Conservation (phyloP, 2,113 vertebrate genomes). For the Heterochromis multidens region DNA sequence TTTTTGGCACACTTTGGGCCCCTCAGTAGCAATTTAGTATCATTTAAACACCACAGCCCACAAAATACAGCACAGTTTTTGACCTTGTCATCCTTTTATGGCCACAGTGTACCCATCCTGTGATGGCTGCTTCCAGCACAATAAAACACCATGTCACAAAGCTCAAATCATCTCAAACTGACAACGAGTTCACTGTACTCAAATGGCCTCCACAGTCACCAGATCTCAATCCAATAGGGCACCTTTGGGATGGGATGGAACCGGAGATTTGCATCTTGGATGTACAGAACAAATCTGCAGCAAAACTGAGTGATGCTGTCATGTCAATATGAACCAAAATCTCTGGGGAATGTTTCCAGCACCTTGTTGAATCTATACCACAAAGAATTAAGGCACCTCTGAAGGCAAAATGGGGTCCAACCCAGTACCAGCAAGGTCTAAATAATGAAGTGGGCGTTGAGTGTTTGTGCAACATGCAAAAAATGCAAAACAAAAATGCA, state of each 20-base stretch:
- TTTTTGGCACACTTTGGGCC: neutral
- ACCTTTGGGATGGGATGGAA: too few species aligned
- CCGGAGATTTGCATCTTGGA: too few species aligned
- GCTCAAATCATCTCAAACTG: neutral
- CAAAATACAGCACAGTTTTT: neutral
- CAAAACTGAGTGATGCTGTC: accelerated
- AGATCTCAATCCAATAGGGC: neutral
- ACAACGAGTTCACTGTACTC: neutral
- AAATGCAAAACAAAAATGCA: neutral
- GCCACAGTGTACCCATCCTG: neutral
- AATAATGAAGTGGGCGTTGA: accelerated
- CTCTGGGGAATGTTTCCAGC: neutral
- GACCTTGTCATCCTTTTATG: neutral
- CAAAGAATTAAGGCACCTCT: neutral
- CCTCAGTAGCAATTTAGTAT: neutral
- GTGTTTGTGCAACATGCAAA: neutral
- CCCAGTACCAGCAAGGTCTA: neutral
- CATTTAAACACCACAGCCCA: neutral
- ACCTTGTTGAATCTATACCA: neutral
- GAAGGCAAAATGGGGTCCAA: neutral
- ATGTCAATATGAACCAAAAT: neutral
- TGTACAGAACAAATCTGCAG: neutral
- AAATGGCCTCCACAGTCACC: neutral
- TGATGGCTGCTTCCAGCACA: neutral
- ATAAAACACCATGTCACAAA: neutral